Evolutionary conservation across 1,140 invertebrate genomes (phyloP).

Genomic region (Rhagoletis zephyria): DNA sequence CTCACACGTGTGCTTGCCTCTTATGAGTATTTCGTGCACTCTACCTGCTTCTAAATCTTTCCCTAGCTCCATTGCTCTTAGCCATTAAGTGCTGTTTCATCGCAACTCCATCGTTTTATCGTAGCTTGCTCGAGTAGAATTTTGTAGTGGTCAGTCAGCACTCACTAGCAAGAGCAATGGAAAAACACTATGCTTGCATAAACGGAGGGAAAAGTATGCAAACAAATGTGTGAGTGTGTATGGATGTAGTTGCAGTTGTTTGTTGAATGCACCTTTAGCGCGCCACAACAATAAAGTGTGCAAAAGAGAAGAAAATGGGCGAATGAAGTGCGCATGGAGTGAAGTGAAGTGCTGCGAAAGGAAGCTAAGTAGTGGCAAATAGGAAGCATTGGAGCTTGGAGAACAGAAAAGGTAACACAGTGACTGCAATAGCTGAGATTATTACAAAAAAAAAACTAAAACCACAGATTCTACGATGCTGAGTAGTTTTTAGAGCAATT

Average conservation of each 20-base stretch:
- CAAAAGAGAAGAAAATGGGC: neutral
- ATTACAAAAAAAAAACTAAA: too few species aligned
- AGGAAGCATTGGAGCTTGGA: too few species aligned
- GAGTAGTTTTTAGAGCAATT: too few species aligned
- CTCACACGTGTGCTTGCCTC: neutral
- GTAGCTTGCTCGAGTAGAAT: neutral
- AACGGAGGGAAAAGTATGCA: neutral
- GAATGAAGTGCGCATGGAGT: neutral
- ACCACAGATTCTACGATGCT: too few species aligned
- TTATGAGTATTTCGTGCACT: neutral
- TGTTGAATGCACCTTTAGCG: slow-evolving; percentile 26
- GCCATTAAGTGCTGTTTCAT: slow-evolving; percentile 16
- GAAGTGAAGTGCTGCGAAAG: neutral
- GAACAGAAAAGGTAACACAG: too few species aligned
- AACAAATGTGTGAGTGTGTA: neutral
- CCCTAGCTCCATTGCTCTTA: slow-evolving; percentile 11
- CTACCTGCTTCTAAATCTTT: neutral
- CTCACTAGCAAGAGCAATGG: neutral
- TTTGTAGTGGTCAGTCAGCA: slow-evolving; percentile 15
- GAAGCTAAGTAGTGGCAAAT: neutral
- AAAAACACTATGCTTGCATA: neutral
- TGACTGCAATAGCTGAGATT: too few species aligned
- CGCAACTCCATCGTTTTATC: neutral
- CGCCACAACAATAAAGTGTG: neutral
- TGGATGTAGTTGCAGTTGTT: neutral